These are phyloP conservation scores for Salminus brasiliensis DNA, from an alignment of 2,113 vertebrate genomes.

Conservation along the genomic window DNA sequence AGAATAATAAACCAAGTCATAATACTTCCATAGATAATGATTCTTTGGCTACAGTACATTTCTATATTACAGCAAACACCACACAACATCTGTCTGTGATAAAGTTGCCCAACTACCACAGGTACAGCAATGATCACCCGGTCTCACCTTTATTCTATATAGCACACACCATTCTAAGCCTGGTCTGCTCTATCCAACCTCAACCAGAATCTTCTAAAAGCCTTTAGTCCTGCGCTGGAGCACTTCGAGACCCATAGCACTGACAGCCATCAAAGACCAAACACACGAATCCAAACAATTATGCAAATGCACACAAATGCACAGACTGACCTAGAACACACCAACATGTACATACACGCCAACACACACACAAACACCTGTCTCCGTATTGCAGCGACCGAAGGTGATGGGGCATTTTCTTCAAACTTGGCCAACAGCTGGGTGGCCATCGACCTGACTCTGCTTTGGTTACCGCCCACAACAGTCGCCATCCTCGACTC, in stretches of 20 bases:
- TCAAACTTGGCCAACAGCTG: constrained; percentile 91
- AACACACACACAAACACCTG: constrained; percentile 44
- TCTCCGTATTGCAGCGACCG: constrained; percentile 59
- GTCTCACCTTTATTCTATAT: not conserved
- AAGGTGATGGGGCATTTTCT: constrained; percentile 72
- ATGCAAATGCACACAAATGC: not conserved
- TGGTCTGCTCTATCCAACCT: not conserved
- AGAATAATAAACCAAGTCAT: too few species aligned
- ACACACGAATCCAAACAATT: not conserved
- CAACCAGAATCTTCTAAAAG: not conserved
- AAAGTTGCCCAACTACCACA: not conserved
- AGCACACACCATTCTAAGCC: not conserved
- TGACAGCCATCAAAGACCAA: not conserved
- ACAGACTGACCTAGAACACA: not conserved
- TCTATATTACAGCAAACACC: not conserved
- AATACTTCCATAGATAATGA: not conserved
- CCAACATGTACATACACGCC: not conserved
- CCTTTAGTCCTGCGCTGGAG: not conserved
- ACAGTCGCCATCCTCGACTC: constrained; percentile 72
- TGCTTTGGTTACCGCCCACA: constrained; percentile 77
- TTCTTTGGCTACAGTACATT: not conserved
- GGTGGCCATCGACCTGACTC: constrained; percentile 89
- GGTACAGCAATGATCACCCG: not conserved
- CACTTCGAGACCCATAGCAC: not conserved
- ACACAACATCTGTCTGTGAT: not conserved